These are phyloP conservation scores for Brachionus paranguensis DNA, from an alignment of 1,140 invertebrate genomes.

Conservation along the genomic window DNA sequence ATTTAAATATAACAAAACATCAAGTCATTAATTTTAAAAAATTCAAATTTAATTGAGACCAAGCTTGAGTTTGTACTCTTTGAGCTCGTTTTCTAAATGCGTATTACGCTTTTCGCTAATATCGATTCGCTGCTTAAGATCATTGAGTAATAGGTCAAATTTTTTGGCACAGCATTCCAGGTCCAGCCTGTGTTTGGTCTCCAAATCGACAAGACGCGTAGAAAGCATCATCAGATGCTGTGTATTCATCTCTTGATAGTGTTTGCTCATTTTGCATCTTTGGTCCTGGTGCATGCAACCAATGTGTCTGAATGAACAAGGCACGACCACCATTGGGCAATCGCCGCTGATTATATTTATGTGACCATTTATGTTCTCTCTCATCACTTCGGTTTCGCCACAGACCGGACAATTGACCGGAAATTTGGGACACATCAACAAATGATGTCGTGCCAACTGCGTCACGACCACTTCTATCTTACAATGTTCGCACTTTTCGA, in stretches of 20 bases:
- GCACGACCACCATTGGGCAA: conserved; percentile 21
- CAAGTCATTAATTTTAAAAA: background rate
- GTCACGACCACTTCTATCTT: conserved; percentile 32
- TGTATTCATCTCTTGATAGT: conserved; percentile 30
- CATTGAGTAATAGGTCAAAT: background rate
- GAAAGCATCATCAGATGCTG: conserved; percentile 31
- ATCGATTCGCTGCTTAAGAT: conserved; percentile 10
- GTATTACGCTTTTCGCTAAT: background rate
- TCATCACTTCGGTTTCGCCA: conserved; percentile 19
- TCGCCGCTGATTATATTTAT: conserved; percentile 20
- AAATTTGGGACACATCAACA: conserved; percentile 28
- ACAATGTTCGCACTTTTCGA: conserved; percentile 28
- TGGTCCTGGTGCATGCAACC: conserved; percentile 13
- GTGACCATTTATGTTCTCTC: conserved; percentile 14
- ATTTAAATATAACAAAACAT: background rate
- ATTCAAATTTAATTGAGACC: background rate
- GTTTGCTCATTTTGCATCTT: conserved; percentile 36
- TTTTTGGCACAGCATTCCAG: conserved; percentile 28
- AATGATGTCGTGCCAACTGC: background rate
- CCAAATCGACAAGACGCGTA: conserved; percentile 7
- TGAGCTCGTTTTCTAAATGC: conserved; percentile 23
- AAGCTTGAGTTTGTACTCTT: conserved; percentile 3
- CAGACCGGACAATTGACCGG: conserved; percentile 27
- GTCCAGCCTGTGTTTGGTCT: conserved; percentile 16
- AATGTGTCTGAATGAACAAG: conserved; percentile 5